phyloP scores from a whole-genome alignment of 1,140 invertebrate genomes.

The Pogonognathellus flavescens region DNA sequence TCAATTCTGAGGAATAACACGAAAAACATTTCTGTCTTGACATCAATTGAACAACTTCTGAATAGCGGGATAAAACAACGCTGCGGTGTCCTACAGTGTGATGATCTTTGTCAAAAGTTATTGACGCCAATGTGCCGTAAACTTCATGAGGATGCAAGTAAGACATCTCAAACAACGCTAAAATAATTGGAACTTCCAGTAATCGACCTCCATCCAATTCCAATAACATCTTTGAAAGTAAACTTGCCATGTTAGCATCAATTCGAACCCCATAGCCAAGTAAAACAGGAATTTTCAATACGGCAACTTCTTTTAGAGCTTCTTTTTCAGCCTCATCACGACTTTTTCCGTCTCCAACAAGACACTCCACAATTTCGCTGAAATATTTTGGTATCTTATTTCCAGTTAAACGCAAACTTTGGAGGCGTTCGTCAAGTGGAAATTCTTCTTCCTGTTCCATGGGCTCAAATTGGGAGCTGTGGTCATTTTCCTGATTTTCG shows the following conservation, averaged over 20 bases:
- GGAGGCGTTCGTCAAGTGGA: slow-evolving; percentile 47
- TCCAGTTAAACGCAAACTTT: slow-evolving; percentile 24
- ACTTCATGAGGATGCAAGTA: slow-evolving; percentile 48
- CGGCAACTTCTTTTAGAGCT: slow-evolving; percentile 52
- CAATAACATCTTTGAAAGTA: slow-evolving; percentile 16
- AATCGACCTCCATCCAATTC: slow-evolving; percentile 54
- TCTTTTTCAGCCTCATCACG: slow-evolving; percentile 57
- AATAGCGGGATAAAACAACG: slow-evolving; percentile 31
- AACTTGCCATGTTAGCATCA: slow-evolving; percentile 55
- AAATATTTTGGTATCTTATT: slow-evolving; percentile 58
- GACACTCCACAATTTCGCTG: slow-evolving; percentile 60
- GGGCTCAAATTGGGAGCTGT: neutral
- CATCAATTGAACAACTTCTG: slow-evolving; percentile 54
- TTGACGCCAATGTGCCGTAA: slow-evolving; percentile 37
- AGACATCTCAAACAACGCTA: slow-evolving; percentile 57
- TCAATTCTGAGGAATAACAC: slow-evolving; percentile 37
- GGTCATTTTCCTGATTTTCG: neutral
- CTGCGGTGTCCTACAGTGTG: slow-evolving; percentile 55
- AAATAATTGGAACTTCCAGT: slow-evolving; percentile 55
- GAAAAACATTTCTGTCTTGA: slow-evolving; percentile 61
- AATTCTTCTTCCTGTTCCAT: slow-evolving; percentile 9
- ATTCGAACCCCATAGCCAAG: slow-evolving; percentile 53
- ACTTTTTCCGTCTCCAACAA: slow-evolving; percentile 41
- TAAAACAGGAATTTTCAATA: slow-evolving; percentile 59
- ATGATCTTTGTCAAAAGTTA: slow-evolving; percentile 60